phyloP scores from a whole-genome alignment of 2,888 invertebrate genomes.

The Antheraea yamamai region DNA sequence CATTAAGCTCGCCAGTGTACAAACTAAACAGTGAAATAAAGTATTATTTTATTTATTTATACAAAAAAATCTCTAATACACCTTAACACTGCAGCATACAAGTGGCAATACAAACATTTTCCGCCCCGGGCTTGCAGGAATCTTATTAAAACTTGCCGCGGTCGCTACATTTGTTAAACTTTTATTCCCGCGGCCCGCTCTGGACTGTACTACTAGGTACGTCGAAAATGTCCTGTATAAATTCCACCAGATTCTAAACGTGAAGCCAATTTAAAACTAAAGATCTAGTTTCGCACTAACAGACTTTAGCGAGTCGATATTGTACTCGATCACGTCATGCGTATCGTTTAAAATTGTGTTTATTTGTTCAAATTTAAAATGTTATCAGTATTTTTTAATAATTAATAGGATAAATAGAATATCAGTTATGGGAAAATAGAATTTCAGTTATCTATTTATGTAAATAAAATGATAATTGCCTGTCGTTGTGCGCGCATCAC shows the following conservation, averaged over 20 bases:
- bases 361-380: background rate
- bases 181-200: slow-evolving; percentile 41
- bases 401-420: background rate
- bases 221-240: slow-evolving; percentile 36
- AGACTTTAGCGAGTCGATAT: background rate
- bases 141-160: slow-evolving; percentile 54
- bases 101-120: slow-evolving; percentile 41
- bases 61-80: slow-evolving; percentile 9
- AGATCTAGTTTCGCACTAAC: slow-evolving; percentile 4
- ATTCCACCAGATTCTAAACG: slow-evolving; percentile 16
- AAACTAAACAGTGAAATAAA: too few species aligned
- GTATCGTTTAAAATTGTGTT: background rate
- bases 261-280: slow-evolving; percentile 20
- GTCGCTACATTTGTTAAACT: slow-evolving; percentile 49
- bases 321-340: background rate
- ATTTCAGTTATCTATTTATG: background rate
- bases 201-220: slow-evolving; percentile 21
- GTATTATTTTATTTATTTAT: background rate
- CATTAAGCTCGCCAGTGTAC: too few species aligned
- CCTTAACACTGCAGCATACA: slow-evolving; percentile 27
- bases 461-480: background rate
- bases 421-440: too few species aligned
- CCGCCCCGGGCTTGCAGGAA: slow-evolving; percentile 42
- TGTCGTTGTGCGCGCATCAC: background rate
- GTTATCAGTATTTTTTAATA: background rate